Conservation (phyloP, 2,113 vertebrate genomes). For the Melanocharis versteri region DNA sequence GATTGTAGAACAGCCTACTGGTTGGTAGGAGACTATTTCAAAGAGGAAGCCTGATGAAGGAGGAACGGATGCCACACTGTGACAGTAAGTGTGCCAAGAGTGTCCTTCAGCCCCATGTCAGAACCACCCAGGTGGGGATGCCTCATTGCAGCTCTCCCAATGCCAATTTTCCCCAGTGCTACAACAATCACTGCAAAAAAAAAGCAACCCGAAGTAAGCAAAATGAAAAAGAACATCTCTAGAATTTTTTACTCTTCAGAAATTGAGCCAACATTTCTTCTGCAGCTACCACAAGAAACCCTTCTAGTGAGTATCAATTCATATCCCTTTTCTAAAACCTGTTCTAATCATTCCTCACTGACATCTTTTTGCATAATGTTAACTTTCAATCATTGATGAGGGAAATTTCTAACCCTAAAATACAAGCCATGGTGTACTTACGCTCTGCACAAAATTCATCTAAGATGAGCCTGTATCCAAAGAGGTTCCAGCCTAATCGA, state of each 20-base stretch:
- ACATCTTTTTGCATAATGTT: neutral
- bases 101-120: neutral
- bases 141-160: neutral
- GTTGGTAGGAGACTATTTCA: neutral
- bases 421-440: neutral
- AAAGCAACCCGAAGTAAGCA: neutral
- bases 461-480: neutral
- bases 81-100: neutral
- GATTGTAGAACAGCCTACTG: neutral
- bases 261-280: neutral
- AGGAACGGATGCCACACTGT: neutral
- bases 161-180: neutral
- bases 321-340: neutral
- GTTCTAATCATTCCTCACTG: neutral
- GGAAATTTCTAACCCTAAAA: neutral
- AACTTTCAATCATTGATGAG: neutral
- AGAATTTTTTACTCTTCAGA: neutral
- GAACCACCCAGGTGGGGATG: neutral
- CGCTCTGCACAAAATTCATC: neutral
- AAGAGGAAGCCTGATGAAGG: neutral
- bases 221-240: neutral
- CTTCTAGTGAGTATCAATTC: neutral
- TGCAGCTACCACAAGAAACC: neutral
- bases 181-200: neutral
- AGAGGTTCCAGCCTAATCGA: neutral